Evolutionary conservation across 2,797 vertebrate genomes (phyloP).

Genomic region (Oreortyx pictus): DNA sequence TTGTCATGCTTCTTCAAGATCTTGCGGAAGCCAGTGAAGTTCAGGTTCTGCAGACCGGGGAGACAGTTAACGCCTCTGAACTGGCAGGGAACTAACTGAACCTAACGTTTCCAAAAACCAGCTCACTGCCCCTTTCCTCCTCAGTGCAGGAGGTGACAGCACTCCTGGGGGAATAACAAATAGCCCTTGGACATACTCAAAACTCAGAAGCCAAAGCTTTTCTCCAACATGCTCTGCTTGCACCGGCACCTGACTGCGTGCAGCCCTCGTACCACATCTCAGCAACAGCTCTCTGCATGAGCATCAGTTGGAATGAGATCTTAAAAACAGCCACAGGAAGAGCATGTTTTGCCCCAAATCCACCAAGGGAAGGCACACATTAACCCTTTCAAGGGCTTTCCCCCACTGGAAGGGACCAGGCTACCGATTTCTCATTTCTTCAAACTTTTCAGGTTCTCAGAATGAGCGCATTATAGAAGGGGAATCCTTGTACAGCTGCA

Average conservation of each 20-base stretch:
- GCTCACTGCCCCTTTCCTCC: not conserved
- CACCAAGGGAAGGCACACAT: not conserved
- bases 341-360: not conserved
- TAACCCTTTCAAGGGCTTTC: not conserved
- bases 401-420: not conserved
- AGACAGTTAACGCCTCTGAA: not conserved
- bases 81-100: not conserved
- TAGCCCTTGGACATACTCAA: not conserved
- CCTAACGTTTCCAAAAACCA: not conserved
- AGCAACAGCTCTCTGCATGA: not conserved
- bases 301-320: not conserved
- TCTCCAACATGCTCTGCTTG: not conserved
- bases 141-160: not conserved
- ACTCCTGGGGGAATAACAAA: not conserved
- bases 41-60: constrained; percentile 88
- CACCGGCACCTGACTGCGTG: not conserved
- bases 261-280: rapidly evolving
- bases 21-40: constrained; percentile 99
- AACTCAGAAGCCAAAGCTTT: not conserved
- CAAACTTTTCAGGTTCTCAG: not conserved
- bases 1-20: constrained; percentile 99
- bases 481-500: not conserved
- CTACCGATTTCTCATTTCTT: not conserved
- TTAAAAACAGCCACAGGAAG: not conserved
- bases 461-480: not conserved